phyloP scores from a whole-genome alignment of 2,797 vertebrate species.

The Squalus acanthias region DNA sequence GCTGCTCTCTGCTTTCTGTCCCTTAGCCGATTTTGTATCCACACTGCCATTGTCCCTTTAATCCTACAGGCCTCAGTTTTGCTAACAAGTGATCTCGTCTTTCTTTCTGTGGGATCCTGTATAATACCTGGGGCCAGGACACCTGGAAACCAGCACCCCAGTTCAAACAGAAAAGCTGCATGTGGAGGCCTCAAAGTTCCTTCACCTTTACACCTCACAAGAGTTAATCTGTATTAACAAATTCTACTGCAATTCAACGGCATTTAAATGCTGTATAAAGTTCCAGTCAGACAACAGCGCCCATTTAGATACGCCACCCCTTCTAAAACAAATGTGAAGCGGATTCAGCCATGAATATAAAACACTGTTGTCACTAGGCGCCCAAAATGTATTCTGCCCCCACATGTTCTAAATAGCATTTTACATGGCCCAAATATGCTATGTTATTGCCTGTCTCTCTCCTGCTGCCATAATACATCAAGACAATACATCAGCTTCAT shows the following conservation, averaged over 20 bases:
- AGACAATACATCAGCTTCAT: not conserved
- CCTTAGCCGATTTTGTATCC: not conserved
- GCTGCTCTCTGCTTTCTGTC: not conserved
- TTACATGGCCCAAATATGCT: not conserved
- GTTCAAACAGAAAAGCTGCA: not conserved
- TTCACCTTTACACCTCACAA: not conserved
- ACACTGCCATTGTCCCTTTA: not conserved
- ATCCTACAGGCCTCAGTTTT: not conserved
- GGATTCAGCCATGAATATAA: not conserved
- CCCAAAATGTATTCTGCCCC: not conserved
- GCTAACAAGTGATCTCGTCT: not conserved
- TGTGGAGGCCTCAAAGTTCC: not conserved
- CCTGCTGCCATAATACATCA: not conserved
- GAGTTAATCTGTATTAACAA: not conserved
- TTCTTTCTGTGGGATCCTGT: not conserved
- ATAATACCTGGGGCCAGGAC: not conserved
- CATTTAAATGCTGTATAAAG: not conserved
- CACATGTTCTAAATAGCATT: not conserved
- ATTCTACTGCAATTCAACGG: not conserved
- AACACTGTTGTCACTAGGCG: not conserved
- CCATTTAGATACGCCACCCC: not conserved
- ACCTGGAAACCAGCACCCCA: not conserved
- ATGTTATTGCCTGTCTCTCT: not conserved
- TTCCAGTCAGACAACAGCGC: not conserved
- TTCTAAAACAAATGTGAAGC: not conserved